Base-by-base conservation (phyloP, 2,113 vertebrate species). In the Entosphenus tridentatus region DNA sequence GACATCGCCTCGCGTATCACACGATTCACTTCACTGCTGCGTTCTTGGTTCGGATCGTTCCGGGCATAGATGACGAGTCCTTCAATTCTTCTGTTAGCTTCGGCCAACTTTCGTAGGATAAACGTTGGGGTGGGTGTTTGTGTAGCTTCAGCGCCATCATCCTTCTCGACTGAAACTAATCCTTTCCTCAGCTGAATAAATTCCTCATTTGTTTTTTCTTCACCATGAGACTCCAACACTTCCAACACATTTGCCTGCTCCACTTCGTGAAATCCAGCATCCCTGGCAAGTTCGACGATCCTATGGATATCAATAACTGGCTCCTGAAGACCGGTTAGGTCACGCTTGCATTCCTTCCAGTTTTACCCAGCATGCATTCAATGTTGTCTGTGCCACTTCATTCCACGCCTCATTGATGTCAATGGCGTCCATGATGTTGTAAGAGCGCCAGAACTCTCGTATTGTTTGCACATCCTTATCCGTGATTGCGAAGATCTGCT, bases 341-440 rank as follows among this genome's bases (percentile, higher is more conserved):
- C 21, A 10, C 12, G 39, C 39, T 39, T 39, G 39, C 39, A 39
- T 39, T 39, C 6, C 6, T 39, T 39, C 6, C 39, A 39, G 67
- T 13, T 59, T 21, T 67, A 11, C 56, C 70, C 62, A 56, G n/a
- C 12, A 59, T 56, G n/a, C 16, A 21, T 69, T 71, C 59, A 69
- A 55, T 3, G 12, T 71, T 14, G 67, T 39, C n/a, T 55, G 8
- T 10, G 12, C 68, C 14, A 71, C 55, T 55, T 71, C 70, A 69
- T 71, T 56, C 59, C 59, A 16, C 11, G 70, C 67, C 39, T 71
- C 67, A 4, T 39, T 11, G 2, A 69, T 71, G 67, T 68, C 57
- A 13, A 70, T 71, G 68, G 71, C 71, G 39, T 71, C 56, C 68
- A 71, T 57, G 67, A 71, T 71, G 57, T 67, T 70, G 13, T 12